Evolutionary conservation across 30 jellyfish, hydroid and myxozoan species (phyloP), one percentile per base, ranked within the genome.

Genomic region (Turritopsis rubra): DNA sequence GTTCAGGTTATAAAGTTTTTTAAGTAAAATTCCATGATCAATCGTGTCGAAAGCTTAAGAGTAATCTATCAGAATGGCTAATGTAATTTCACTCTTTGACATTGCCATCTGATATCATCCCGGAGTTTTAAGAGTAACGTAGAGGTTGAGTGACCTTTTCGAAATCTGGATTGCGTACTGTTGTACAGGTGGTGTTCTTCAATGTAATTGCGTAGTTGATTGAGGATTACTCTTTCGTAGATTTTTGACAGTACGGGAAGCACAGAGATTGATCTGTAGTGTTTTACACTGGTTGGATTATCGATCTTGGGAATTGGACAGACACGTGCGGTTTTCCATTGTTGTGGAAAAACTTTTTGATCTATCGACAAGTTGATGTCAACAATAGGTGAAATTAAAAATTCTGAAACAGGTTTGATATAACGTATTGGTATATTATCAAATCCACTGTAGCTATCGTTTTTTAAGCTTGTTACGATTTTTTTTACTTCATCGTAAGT

Each of bases 21-120:
- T 21, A 5, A 73, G 82, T 71, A 73, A 20, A 73, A 73, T 29
- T 20, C 82, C 82, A 21, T 73, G 82, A 73, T 73, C 82, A 1
- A 21, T 73, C 8, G 82, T 73, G 54, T 73, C 82, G 60, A 73
- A 21, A 1, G 82, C 71, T 73, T 73, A 21, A 20, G 54, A 73
- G 22, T 22, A 73, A 71, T 73, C 82, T 73, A 73, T 73, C 5
- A 73, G 54, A 29, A 73, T 73, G 54, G 82, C 17, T 18, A 66
- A 66, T 21, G 76, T 66, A 17, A 66, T 66, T 66, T 66, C 76
- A 66, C 29, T 66, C 17, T 66, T 66, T 17, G 76, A 66, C 76
- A 66, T 66, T 66, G 72, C 72, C 21, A 21, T 54, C 76, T 66
- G 76, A 66, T 66, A 17, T 66, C 76, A 66, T 66, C 76, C 8